A percentile compares a stretch with the other conserved stretches of the same genome.
Evolutionary conservation across 2,797 vertebrate genomes (phyloP).

Genomic region (Xenops minutus): DNA sequence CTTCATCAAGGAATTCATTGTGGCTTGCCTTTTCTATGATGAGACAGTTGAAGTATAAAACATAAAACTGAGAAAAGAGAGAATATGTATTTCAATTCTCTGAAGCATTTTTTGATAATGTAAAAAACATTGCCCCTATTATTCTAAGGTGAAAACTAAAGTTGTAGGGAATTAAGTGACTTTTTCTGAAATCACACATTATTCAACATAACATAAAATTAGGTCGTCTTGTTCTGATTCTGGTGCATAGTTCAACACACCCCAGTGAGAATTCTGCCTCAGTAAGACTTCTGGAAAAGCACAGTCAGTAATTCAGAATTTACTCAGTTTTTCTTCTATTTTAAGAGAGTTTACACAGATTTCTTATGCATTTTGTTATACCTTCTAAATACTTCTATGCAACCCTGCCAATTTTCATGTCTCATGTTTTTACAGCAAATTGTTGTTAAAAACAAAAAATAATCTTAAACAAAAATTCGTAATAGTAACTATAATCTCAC

Average conservation of each 20-base stretch:
- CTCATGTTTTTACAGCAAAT: background rate
- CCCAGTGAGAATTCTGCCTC: background rate
- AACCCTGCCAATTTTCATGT: background rate
- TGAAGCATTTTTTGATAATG: background rate
- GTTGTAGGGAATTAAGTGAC: background rate
- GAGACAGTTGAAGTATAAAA: background rate
- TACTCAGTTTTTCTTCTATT: background rate
- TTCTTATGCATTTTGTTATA: background rate
- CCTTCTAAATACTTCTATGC: background rate
- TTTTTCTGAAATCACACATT: background rate
- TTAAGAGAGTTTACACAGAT: background rate
- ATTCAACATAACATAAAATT: conserved; percentile 4
- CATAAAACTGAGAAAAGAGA: background rate
- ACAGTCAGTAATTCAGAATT: background rate
- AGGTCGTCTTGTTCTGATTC: conserved; percentile 14
- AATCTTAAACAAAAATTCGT: background rate
- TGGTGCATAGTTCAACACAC: background rate
- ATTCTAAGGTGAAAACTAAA: background rate
- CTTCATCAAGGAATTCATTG: background rate
- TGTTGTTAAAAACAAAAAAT: background rate
- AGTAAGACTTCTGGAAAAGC: background rate
- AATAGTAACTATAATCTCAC: background rate
- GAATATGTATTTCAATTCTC: background rate
- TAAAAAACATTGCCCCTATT: background rate
- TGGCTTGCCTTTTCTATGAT: background rate